Conservation (phyloP, 1,140 invertebrate species). For the Dolichoris vasculosae region DNA sequence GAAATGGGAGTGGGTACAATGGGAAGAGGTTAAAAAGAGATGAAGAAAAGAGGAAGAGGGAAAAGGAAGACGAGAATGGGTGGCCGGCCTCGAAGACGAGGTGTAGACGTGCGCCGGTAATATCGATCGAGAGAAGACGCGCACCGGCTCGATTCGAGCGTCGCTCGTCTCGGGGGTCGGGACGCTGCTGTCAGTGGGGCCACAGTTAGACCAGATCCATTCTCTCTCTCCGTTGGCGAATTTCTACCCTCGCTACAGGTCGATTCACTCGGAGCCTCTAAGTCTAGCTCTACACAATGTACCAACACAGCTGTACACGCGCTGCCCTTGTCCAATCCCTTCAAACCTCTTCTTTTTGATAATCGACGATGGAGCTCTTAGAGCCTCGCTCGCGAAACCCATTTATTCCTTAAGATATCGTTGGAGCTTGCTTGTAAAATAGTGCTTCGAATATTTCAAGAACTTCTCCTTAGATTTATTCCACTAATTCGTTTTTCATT, state of each 20-base stretch:
- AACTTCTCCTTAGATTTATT: too few species aligned
- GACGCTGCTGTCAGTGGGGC: background rate
- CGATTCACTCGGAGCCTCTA: slow-evolving; percentile 31
- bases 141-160: background rate
- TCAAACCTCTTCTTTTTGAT: background rate
- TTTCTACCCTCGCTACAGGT: slow-evolving; percentile 19
- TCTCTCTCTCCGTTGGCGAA: background rate
- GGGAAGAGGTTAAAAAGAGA: background rate
- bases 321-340: background rate
- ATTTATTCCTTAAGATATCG: too few species aligned
- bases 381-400: too few species aligned
- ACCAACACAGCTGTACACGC: too few species aligned
- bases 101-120: background rate
- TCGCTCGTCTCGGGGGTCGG: background rate
- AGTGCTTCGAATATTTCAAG: too few species aligned
- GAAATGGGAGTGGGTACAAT: too few species aligned
- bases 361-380: too few species aligned
- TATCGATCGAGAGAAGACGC: background rate
- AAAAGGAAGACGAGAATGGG: too few species aligned
- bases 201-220: too few species aligned
- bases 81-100: background rate
- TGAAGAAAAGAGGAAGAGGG: too few species aligned
- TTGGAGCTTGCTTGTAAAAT: too few species aligned
- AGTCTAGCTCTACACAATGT: background rate
- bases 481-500: too few species aligned